Conservation (phyloP, 2,797 vertebrate genomes). For the Betta splendens region DNA sequence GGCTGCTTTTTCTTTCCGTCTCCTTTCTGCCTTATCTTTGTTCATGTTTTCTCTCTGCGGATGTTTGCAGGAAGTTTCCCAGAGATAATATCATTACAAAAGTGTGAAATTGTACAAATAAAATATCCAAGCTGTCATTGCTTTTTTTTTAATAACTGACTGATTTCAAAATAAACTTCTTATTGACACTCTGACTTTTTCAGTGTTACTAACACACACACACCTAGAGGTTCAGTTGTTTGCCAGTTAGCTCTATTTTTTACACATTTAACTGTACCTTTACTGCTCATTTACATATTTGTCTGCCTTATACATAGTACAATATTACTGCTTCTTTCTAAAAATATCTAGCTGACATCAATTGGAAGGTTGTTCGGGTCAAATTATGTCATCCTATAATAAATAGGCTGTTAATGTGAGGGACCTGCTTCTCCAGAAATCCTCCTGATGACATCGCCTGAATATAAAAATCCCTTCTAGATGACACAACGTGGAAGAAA, state of each 20-base stretch:
- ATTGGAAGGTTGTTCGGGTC: too few species aligned
- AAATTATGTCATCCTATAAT: too few species aligned
- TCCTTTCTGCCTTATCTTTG: conserved; percentile 74
- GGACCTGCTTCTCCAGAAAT: too few species aligned
- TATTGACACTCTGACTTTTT: conserved; percentile 49
- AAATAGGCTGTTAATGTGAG: too few species aligned
- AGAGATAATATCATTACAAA: conserved; percentile 55
- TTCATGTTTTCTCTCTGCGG: conserved; percentile 53
- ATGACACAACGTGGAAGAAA: too few species aligned
- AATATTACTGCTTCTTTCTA: too few species aligned
- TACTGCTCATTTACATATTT: background rate
- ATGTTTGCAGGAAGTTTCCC: conserved; percentile 52
- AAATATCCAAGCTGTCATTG: conserved; percentile 47
- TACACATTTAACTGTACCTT: background rate
- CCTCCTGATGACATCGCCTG: too few species aligned
- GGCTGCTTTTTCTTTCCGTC: conserved; percentile 51
- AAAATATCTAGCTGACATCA: too few species aligned
- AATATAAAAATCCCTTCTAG: too few species aligned
- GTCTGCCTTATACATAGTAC: too few species aligned
- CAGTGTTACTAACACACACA: background rate
- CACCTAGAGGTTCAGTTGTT: background rate
- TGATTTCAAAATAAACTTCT: conserved; percentile 77
- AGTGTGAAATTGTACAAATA: conserved; percentile 55
- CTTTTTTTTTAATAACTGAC: conserved; percentile 63
- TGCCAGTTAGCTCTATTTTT: background rate